Base-by-base conservation (phyloP, 2,888 invertebrate genomes). In the Hemaris fuciformis region DNA sequence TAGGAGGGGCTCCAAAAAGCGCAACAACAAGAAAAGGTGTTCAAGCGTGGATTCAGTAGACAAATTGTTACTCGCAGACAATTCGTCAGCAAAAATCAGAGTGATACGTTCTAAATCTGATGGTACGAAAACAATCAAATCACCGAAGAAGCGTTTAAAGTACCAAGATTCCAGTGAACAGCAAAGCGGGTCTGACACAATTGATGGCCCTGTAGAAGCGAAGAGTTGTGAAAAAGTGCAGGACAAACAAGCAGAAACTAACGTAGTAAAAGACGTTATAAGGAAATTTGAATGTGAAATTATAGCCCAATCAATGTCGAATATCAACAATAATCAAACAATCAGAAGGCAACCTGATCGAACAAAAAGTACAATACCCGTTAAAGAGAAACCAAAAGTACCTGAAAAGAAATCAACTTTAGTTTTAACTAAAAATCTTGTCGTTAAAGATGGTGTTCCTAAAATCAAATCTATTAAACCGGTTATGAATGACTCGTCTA, bases 381-480 rank as follows among this genome's bases (percentile, higher is more conserved):
- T 77, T 62, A 91, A 85, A 84, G 90, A 91, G 79, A 94, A 94
- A 88, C 94, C 94, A 48, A 93, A 93, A 89, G 90, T 94, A 87
- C 94, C 94, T 85, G 94, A 93, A 84, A 94, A 94, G 76, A 94
- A 93, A 83, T 89, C 93, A 69, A 87, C 91, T 70, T 72, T 93
- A 86, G 84, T 89, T 27, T 83, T 93, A 87, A 92, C 93, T 53
- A 93, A 93, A 81, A 93, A 93, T 73, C 67, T 93, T 68, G 93
- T 93, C 15, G 84, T 93, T 15, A 93, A 88, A 72, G 93, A 93
- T 71, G 93, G 93, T 63, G 84, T 93, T 64, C 89, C 91, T 67
- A 93, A 93, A 88, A 86, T 93, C 63, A 93, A 86, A 82, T 85
- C 85, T n/a, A 85, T 87, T 43, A 93, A 87, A 80, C 79, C 87